These are phyloP conservation scores for Clarias platycephalus DNA, from an alignment of 2,797 vertebrate species.

Conservation along the genomic window DNA sequence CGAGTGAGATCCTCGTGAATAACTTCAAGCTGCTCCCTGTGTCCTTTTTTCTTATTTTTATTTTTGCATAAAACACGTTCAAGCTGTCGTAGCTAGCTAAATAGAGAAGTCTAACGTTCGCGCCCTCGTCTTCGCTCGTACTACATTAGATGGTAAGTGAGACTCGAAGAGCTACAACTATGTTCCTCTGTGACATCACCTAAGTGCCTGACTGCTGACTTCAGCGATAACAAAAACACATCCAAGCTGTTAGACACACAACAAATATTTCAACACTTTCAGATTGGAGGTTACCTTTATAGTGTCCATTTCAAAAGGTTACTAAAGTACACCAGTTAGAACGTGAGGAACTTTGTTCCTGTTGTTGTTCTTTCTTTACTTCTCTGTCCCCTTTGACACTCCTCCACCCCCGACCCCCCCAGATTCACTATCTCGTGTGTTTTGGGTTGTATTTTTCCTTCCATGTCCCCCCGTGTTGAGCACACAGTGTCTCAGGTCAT, in stretches of 20 bases:
- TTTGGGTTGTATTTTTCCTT: neutral
- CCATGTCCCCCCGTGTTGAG: neutral
- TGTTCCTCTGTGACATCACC: neutral
- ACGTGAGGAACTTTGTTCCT: neutral
- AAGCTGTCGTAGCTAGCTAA: neutral
- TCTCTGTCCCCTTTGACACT: neutral
- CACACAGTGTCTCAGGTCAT: constrained; percentile 27
- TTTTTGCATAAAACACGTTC: neutral
- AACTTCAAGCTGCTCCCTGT: neutral
- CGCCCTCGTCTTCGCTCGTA: neutral
- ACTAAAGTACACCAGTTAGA: neutral
- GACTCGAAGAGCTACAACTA: neutral
- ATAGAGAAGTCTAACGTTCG: too few species aligned
- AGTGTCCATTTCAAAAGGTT: neutral
- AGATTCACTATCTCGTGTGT: neutral
- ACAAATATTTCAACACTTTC: neutral
- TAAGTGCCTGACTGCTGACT: neutral
- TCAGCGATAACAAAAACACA: neutral
- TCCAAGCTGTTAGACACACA: neutral
- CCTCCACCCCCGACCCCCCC: too few species aligned
- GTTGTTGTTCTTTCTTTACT: neutral
- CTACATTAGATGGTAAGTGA: neutral
- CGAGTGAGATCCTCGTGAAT: neutral
- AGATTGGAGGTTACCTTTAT: neutral
- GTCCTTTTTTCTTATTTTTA: neutral